Evolutionary conservation across 2,797 vertebrate genomes (phyloP).

Genomic region (Rhinatrema bivittatum): DNA sequence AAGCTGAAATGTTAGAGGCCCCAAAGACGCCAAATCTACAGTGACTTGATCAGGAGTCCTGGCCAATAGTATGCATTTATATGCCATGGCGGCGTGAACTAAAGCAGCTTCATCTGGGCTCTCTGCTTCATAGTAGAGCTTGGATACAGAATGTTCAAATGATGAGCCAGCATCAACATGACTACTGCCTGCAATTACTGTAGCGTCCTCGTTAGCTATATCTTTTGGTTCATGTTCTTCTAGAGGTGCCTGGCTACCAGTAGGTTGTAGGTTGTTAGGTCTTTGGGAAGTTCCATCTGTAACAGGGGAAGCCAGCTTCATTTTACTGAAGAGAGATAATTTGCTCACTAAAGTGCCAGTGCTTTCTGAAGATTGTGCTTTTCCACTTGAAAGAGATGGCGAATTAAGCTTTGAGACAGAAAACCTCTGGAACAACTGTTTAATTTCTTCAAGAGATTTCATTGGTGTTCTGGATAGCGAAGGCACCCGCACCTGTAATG

Average conservation of each 20-base stretch:
- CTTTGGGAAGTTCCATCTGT: conserved; percentile 18
- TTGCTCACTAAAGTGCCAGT: conserved; percentile 41
- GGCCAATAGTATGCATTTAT: conserved; percentile 70
- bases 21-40: conserved; percentile 71
- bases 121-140: conserved; percentile 81
- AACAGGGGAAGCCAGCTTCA: conserved; percentile 30
- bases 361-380: conserved; percentile 33
- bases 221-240: neutral
- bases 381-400: conserved; percentile 29
- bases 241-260: neutral
- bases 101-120: conserved; percentile 90
- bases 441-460: conserved; percentile 78
- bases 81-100: conserved; percentile 83
- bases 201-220: neutral
- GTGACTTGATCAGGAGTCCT: conserved; percentile 71
- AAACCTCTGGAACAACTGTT: conserved; percentile 75
- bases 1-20: conserved; percentile 67
- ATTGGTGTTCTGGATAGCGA: conserved; percentile 52
- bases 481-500: conserved; percentile 60
- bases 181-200: neutral
- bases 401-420: conserved; percentile 62
- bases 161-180: neutral
- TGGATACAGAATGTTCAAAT: neutral
- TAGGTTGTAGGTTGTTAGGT: neutral
- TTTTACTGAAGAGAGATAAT: conserved; percentile 37